Conservation (phyloP, 35 echinoderm and acorn worm species). For the Ophioderma brevispina region DNA sequence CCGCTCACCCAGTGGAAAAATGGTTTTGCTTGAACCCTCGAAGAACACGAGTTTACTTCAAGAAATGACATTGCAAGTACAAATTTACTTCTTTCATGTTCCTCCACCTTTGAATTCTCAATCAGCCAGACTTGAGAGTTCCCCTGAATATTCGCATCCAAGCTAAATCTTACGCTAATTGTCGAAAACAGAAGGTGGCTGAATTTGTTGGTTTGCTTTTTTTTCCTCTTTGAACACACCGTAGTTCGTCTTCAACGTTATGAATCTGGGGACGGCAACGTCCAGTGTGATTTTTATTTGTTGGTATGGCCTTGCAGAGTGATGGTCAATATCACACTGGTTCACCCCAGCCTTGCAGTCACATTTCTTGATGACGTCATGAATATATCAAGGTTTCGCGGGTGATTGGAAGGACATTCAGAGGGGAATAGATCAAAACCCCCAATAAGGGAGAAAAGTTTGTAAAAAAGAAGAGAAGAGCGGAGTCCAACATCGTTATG, state of each 20-base stretch:
- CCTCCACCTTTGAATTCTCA: too few species aligned
- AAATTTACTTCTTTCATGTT: too few species aligned
- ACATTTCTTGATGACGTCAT: not conserved
- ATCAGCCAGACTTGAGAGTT: too few species aligned
- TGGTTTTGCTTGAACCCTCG: too few species aligned
- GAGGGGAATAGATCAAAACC: too few species aligned
- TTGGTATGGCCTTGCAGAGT: slow-evolving; percentile 3
- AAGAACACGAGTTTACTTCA: too few species aligned
- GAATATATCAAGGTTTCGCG: not conserved
- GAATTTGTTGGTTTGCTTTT: slow-evolving; percentile 30
- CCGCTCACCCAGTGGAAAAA: too few species aligned
- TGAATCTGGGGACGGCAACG: slow-evolving; percentile 28
- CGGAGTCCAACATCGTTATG: not conserved
- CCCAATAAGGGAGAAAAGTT: too few species aligned
- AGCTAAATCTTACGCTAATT: too few species aligned
- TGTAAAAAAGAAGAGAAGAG: too few species aligned
- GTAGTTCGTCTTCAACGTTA: not conserved
- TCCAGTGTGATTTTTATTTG: slow-evolving; percentile 35
- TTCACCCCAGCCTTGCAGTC: not conserved
- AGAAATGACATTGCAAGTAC: too few species aligned
- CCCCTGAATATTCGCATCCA: too few species aligned
- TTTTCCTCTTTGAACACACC: not conserved
- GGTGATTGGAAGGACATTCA: not conserved
- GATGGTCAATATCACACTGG: slow-evolving; percentile 22
- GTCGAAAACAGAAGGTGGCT: not conserved